phyloP scores from a whole-genome alignment of 53 echinoderm and acorn worm genomes.

The Holothuria leucospilota region DNA sequence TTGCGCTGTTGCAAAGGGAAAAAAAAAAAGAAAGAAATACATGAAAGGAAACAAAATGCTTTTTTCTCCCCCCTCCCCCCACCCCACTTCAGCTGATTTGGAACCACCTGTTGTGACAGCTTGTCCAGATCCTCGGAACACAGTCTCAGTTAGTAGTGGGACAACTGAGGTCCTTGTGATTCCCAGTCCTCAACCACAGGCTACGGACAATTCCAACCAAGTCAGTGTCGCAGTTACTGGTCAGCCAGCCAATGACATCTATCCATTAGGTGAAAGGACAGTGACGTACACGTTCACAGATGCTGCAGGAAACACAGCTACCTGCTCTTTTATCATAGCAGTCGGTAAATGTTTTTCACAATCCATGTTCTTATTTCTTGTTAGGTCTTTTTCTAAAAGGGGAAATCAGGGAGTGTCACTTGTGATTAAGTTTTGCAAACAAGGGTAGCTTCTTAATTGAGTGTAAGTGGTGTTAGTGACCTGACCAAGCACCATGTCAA shows the following conservation, averaged over 20 bases:
- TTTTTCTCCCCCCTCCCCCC: too few species aligned
- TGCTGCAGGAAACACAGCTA: background rate
- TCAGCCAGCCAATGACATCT: background rate
- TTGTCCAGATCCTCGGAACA: background rate
- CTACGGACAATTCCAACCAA: slow-evolving; percentile 13
- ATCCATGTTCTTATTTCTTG: too few species aligned
- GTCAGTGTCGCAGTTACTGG: background rate
- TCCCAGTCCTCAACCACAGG: background rate
- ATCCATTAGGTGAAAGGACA: background rate
- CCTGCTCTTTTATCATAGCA: background rate
- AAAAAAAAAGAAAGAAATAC: too few species aligned
- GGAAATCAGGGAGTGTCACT: too few species aligned
- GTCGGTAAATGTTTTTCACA: background rate
- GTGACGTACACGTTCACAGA: slow-evolving; percentile 24
- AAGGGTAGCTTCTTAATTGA: too few species aligned
- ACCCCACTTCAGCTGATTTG: background rate
- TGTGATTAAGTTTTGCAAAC: too few species aligned
- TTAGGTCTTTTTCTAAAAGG: too few species aligned
- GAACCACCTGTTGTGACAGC: background rate
- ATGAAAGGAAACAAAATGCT: too few species aligned
- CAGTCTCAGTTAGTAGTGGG: background rate
- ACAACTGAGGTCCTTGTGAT: background rate
- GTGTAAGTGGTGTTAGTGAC: too few species aligned
- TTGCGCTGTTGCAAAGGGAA: too few species aligned
- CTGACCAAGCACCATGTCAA: too few species aligned